Conservation (phyloP, 2,888 invertebrate species). For the Eristalinus sepulchralis region DNA sequence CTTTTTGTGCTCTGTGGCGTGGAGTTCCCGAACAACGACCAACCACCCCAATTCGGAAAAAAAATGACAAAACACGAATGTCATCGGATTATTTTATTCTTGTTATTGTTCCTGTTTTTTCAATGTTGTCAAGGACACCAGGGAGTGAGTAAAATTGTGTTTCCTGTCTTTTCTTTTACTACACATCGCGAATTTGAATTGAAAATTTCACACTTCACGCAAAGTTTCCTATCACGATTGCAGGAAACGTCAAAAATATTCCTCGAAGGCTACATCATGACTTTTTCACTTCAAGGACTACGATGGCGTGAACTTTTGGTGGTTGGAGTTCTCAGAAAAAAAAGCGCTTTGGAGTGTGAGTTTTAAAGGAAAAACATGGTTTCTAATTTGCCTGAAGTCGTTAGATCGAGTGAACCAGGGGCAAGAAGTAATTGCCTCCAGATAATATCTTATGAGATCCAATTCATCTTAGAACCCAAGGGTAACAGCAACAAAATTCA, state of each 20-base stretch:
- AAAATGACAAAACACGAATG: not conserved
- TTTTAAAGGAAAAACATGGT: too few relatives aligned
- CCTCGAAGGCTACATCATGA: too few relatives aligned
- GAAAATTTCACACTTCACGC: not conserved
- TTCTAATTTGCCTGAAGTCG: too few relatives aligned
- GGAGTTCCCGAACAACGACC: not conserved
- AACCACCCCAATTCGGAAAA: not conserved
- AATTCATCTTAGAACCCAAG: too few relatives aligned
- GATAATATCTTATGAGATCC: too few relatives aligned
- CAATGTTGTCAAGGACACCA: not conserved
- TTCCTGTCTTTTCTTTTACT: not conserved
- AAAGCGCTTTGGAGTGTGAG: too few relatives aligned
- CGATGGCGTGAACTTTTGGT: too few relatives aligned
- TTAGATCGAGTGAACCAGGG: too few relatives aligned
- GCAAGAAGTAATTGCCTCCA: too few relatives aligned
- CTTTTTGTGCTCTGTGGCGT: not conserved
- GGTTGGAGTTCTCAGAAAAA: too few relatives aligned
- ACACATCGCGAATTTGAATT: not conserved
- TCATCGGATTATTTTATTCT: not conserved
- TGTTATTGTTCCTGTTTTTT: not conserved
- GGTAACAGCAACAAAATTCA: too few relatives aligned
- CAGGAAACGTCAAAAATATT: not conserved
- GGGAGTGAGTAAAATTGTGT: not conserved
- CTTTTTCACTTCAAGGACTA: too few relatives aligned
- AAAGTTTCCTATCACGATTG: not conserved